Conservation (phyloP, 2,888 invertebrate species). For the Rosalia funebris region DNA sequence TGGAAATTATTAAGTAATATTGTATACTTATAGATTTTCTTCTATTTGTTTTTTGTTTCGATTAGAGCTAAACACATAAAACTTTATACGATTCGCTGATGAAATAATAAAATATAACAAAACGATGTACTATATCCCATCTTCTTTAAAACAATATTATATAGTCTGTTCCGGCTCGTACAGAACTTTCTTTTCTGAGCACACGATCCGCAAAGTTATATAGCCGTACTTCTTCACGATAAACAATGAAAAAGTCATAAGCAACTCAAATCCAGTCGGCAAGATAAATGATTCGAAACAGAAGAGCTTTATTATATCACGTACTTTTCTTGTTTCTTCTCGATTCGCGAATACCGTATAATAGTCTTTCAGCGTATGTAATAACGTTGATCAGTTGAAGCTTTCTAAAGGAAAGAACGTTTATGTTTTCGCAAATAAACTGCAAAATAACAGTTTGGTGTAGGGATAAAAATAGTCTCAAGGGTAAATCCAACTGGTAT, state of each 20-base stretch:
- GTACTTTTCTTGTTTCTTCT: conserved; percentile 3
- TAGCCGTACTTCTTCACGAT: background rate
- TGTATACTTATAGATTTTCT: no score
- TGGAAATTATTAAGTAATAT: no score
- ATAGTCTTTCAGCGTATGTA: conserved; percentile 1
- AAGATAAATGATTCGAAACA: conserved; percentile 12
- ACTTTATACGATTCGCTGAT: no score
- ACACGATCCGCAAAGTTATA: background rate
- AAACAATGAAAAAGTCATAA: conserved; percentile 21
- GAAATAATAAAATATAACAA: no score
- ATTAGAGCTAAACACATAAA: no score
- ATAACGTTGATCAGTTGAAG: conserved; percentile 12
- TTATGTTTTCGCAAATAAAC: no score
- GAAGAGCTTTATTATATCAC: conserved; percentile 1
- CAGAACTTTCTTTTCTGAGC: background rate
- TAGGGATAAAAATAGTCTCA: no score
- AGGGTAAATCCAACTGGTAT: no score
- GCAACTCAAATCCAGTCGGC: conserved; percentile 12
- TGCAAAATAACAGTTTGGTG: no score
- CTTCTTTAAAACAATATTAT: background rate
- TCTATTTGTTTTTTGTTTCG: no score
- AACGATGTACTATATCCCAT: no score
- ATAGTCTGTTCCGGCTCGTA: background rate
- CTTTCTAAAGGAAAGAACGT: background rate
- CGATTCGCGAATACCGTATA: conserved; percentile 1